Base-by-base conservation (phyloP, 2,113 vertebrate genomes). In the Blennius ocellaris region DNA sequence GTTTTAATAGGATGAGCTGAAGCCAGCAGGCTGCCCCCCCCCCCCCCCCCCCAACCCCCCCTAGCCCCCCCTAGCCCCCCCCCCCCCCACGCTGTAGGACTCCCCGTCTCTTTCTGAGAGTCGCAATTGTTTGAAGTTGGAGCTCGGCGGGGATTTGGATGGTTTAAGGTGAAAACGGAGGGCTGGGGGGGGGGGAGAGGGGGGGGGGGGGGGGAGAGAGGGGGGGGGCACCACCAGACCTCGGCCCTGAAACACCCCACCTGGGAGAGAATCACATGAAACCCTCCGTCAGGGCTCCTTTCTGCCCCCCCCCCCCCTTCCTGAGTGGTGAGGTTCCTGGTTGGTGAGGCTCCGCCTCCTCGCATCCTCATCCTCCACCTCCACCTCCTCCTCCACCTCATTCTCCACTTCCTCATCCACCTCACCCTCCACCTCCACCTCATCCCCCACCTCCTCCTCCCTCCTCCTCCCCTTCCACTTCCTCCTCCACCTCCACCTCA, bases 1-100 rank as follows among this genome's bases (percentile, higher is more conserved):
- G 80, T 89, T 90, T 90, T 88, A 92, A 90, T 89, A 81, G 86
- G 86, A 92, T 80, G 85, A 88, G 78, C 79, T 65, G 75, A n/a
- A n/a, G n/a, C n/a, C n/a, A n/a, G n/a, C n/a, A n/a, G n/a, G n/a
- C n/a, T n/a, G n/a, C n/a, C n/a, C n/a, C n/a, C n/a, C n/a, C n/a
- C n/a, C n/a, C n/a, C n/a, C n/a, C n/a, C n/a, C n/a, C n/a, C n/a
- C n/a, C n/a, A n/a, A n/a, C n/a, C n/a, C n/a, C n/a, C n/a, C n/a
- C n/a, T n/a, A n/a, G n/a, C n/a, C n/a, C n/a, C n/a, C n/a, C n/a
- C n/a, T n/a, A n/a, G n/a, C n/a, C n/a, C n/a, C n/a, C n/a, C n/a
- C n/a, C n/a, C n/a, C n/a, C n/a, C n/a, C n/a, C n/a, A n/a, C n/a
- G 7, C 79, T 76, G 71, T 80, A 67, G 72, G 48, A 36, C 69